Conservation (phyloP, 1,140 invertebrate genomes). For the Wiebesia pumilae region DNA sequence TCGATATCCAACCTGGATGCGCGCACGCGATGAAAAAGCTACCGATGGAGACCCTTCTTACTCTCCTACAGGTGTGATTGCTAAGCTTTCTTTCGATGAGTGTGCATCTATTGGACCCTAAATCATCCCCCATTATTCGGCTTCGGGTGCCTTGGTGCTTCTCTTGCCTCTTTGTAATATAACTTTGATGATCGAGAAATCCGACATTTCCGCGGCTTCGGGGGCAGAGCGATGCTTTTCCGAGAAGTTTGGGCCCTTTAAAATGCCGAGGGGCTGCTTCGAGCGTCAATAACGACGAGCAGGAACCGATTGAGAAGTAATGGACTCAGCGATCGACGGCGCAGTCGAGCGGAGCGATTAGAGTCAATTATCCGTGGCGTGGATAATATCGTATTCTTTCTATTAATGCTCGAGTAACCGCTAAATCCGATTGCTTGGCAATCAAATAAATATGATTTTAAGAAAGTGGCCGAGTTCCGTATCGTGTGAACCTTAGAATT, state of each 20-base stretch:
- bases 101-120: not conserved
- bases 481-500: not conserved
- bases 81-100: not conserved
- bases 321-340: not conserved
- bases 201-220: not conserved
- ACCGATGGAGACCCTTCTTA: not conserved
- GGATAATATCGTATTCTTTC: not conserved
- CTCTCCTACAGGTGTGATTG: constrained; percentile 20
- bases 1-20: not conserved
- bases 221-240: not conserved
- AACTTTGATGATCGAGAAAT: not conserved
- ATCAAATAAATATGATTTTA: not conserved
- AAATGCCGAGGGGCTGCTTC: not conserved
- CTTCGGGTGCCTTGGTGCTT: not conserved
- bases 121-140: not conserved
- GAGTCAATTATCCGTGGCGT: not conserved
- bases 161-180: not conserved
- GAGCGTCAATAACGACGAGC: too few relatives aligned
- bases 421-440: not conserved
- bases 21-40: not conserved
- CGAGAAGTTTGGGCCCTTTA: not conserved
- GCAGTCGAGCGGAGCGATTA: not conserved
- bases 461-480: not conserved
- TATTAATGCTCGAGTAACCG: not conserved
- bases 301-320: not conserved